Percentiles rank a stretch among this genome's conserved stretches.
Conservation (phyloP, 2,888 invertebrate species). For the Temnothorax ravouxi region DNA sequence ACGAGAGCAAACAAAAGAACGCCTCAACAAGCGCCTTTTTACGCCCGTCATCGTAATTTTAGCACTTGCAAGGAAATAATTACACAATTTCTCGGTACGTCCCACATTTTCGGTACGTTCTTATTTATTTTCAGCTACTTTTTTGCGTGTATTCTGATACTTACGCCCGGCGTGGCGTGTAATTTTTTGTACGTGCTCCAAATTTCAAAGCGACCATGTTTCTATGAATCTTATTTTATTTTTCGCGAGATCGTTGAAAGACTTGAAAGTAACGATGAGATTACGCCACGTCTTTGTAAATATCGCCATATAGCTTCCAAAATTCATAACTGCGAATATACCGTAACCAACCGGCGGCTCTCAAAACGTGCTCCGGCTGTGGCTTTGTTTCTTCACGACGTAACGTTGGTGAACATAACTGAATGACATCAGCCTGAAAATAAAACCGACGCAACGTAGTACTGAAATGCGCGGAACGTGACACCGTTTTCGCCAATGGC, state of each 20-base stretch:
- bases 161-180: neutral
- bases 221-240: neutral
- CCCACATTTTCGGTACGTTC: constrained; percentile 19
- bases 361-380: neutral
- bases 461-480: constrained; percentile 74
- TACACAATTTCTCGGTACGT: constrained; percentile 36
- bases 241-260: neutral
- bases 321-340: constrained; percentile 17
- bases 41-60: constrained; percentile 43
- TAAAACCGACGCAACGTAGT: constrained; percentile 65
- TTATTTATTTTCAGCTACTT: constrained; percentile 7
- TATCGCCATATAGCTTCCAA: neutral
- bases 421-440: constrained; percentile 67
- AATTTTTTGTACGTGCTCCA: constrained; percentile 9
- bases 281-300: neutral
- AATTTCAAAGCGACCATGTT: neutral
- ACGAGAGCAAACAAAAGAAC: constrained; percentile 20
- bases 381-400: constrained; percentile 58
- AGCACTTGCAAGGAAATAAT: constrained; percentile 18
- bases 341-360: neutral
- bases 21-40: constrained; percentile 6
- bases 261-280: neutral
- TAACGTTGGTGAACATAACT: constrained; percentile 62
- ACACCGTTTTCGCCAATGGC: constrained; percentile 69
- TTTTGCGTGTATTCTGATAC: neutral